phyloP scores from a whole-genome alignment of 2,797 vertebrate species.

The Megaceryle alcyon region DNA sequence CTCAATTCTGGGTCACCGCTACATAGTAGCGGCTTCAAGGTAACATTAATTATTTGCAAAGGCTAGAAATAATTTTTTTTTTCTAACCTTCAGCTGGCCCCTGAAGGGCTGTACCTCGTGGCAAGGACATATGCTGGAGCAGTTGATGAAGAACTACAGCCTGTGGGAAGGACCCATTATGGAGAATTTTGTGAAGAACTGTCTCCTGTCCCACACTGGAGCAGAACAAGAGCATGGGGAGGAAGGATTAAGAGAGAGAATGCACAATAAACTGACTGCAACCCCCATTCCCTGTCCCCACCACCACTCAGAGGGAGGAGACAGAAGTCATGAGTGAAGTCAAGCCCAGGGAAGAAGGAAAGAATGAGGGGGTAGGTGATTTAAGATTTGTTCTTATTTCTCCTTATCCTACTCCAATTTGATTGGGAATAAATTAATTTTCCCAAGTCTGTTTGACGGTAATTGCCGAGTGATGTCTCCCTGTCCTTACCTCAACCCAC shows the following conservation, averaged over 20 bases:
- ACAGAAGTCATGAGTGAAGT: background rate
- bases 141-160: background rate
- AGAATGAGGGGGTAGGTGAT: too few species aligned
- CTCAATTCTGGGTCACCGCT: background rate
- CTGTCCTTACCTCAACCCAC: background rate
- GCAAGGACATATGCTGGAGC: background rate
- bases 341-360: too few species aligned
- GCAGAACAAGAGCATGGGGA: background rate
- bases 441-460: background rate
- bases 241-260: background rate
- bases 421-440: too few species aligned
- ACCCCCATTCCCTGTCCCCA: background rate
- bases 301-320: accelerated
- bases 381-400: too few species aligned
- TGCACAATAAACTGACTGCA: background rate
- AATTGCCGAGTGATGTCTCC: background rate
- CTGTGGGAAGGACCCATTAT: too few species aligned
- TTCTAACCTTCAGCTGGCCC: background rate
- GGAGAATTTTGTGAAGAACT: background rate
- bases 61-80: background rate
- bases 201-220: background rate
- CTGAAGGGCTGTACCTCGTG: background rate
- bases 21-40: background rate
- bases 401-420: too few species aligned
- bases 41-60: background rate